Evolutionary conservation across 2,113 vertebrate species (phyloP), one percentile per base, ranked within the genome.

Genomic region (Rynchops niger): DNA sequence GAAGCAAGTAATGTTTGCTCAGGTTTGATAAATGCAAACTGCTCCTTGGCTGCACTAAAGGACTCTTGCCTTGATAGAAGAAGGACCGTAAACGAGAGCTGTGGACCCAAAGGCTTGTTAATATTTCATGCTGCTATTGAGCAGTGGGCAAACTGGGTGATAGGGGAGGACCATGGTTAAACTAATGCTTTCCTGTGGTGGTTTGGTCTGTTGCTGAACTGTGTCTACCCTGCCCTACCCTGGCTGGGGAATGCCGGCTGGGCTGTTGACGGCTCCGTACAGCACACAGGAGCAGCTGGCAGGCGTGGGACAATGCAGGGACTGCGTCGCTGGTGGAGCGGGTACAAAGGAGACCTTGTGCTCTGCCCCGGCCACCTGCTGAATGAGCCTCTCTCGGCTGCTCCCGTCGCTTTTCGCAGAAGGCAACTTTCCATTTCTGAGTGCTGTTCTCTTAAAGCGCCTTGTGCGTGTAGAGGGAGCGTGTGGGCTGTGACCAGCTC

Each of bases 281-380:
- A 13, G 69, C 11, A 1, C 61, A 11, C 7, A 5, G 0, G 3
- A 91, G 86, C 94, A 94, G 93, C 87, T 96, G 94, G 61, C 63
- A 78, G 59, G 86, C 9, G 0, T 83, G 83, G 80, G 86, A 83
- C 86, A 5, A 5, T 7, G 55, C 5, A 29, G 62, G 50, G 69
- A 45, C 63, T 43, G 45, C 38, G 38, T 36, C 15, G 59, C 55
- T 88, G 74, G 47, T 63, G 65, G 34, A 74, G 26, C 50, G 59
- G 42, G 15, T n/a, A 96, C 93, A 92, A 93, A 91, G 83, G 81
- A 47, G 50, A 27, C 0, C 0, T 34, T 97, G 86, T 96, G 77
- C 81, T 88, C 45, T 4, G 3, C 67, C 45, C n/a, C 6, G 27
- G 78, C 89, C 94, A 94, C 93, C 95, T 95, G 93, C 94, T 67